Percentiles rank a stretch among this genome's conserved stretches.
These are phyloP conservation scores for Neoarius graeffei DNA, from an alignment of 2,113 vertebrate genomes.

Conservation along the genomic window DNA sequence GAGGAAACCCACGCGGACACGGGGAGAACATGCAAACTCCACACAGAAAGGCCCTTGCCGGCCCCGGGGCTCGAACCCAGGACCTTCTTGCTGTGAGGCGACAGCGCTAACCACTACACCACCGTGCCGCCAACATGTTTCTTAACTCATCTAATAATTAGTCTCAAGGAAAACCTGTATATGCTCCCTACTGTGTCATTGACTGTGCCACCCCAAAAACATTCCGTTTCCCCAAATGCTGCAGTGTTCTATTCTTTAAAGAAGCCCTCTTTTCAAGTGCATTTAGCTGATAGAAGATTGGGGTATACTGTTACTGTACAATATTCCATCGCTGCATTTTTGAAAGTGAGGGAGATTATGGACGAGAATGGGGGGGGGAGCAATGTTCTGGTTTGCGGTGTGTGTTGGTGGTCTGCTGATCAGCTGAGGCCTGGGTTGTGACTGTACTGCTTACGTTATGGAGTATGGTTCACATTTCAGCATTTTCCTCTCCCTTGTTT, in stretches of 20 bases:
- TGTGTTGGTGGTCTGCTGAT: constrained; percentile 52
- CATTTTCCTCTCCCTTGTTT: constrained; percentile 70
- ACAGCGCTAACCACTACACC: no score
- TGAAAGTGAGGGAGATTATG: neutral
- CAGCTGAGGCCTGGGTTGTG: constrained; percentile 59
- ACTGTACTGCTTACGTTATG: constrained; percentile 68
- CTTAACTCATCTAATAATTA: neutral
- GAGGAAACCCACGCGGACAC: no score
- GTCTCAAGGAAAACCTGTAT: neutral
- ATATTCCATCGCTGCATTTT: neutral
- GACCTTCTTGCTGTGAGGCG: no score
- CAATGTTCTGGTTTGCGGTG: constrained; percentile 47
- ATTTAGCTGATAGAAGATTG: neutral
- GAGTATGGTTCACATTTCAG: constrained; percentile 67
- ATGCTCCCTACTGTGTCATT: neutral
- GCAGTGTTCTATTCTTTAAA: neutral
- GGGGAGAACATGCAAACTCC: no score
- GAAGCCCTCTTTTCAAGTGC: neutral
- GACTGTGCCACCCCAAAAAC: neutral
- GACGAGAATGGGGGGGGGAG: constrained; percentile 35
- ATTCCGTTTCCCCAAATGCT: neutral
- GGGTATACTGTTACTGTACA: neutral
- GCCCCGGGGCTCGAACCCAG: no score
- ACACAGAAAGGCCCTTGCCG: no score
- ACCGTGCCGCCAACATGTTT: no score